These are phyloP conservation scores for Pogonomyrmex barbatus DNA, from an alignment of 1,140 invertebrate species.

Conservation along the genomic window DNA sequence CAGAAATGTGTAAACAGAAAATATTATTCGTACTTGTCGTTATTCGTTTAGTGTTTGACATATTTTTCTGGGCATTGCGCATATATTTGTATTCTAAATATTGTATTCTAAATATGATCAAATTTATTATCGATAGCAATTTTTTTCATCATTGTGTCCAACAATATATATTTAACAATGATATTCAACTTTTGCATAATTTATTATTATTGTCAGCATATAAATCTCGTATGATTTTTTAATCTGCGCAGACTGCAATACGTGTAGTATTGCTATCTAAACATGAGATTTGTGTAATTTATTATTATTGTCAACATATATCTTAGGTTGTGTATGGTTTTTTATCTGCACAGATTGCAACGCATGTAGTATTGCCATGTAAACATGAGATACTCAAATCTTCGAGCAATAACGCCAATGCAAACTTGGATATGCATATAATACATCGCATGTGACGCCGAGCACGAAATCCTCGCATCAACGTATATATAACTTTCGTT, in stretches of 20 bases:
- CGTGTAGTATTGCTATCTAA: slow-evolving; percentile 6
- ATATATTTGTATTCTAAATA: not conserved
- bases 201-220: not conserved
- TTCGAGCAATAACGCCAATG: slow-evolving; percentile 37
- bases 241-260: slow-evolving; percentile 16
- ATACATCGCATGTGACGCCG: slow-evolving; percentile 44
- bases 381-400: slow-evolving; percentile 43
- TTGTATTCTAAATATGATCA: not conserved
- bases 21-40: slow-evolving; percentile 49
- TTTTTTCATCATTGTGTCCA: not conserved
- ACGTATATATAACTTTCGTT: slow-evolving; percentile 48
- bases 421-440: slow-evolving; percentile 57
- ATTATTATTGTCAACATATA: not conserved
- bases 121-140: not conserved
- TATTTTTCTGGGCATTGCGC: not conserved
- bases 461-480: slow-evolving; percentile 59
- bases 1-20: slow-evolving; percentile 74
- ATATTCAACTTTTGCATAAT: not conserved
- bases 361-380: not conserved
- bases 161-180: not conserved
- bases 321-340: slow-evolving; percentile 3
- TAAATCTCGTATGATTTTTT: slow-evolving; percentile 31
- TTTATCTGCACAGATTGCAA: slow-evolving; percentile 33
- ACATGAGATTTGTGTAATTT: slow-evolving; percentile 16
- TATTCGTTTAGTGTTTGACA: not conserved